A percentile compares a stretch with the other conserved stretches of the same genome.
Conservation (phyloP, 2,888 invertebrate species). For the Anthophora plumipes region DNA sequence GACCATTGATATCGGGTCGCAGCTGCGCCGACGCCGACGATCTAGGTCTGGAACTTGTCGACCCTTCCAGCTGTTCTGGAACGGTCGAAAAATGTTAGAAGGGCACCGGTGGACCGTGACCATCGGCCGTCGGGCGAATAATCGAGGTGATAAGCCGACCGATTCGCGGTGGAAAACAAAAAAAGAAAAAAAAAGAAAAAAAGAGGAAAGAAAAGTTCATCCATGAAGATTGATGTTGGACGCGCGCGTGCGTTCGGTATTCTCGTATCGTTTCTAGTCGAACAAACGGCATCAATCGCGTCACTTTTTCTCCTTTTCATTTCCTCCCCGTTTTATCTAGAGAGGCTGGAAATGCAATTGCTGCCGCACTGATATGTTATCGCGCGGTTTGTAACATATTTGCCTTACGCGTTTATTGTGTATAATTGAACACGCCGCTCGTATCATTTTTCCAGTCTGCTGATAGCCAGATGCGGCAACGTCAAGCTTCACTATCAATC, state of each 20-base stretch:
- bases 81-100: background rate
- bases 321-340: slow-evolving; percentile 9
- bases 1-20: slow-evolving; percentile 66
- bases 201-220: slow-evolving; percentile 12
- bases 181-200: too few relatives aligned
- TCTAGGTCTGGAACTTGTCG: slow-evolving; percentile 63
- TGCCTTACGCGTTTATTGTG: slow-evolving; percentile 20
- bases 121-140: background rate
- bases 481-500: background rate
- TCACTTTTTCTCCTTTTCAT: background rate
- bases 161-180: too few relatives aligned
- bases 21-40: slow-evolving; percentile 54
- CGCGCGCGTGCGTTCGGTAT: slow-evolving; percentile 16
- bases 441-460: background rate
- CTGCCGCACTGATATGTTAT: slow-evolving; percentile 40
- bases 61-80: slow-evolving; percentile 5
- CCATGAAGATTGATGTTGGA: background rate
- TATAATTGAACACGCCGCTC: slow-evolving; percentile 4
- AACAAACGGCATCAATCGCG: background rate
- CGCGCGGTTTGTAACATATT: slow-evolving; percentile 26
- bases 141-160: background rate
- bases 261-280: background rate
- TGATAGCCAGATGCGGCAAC: background rate
- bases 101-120: slow-evolving; percentile 32
- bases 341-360: slow-evolving; percentile 31